Base-by-base conservation (phyloP, 2,797 vertebrate genomes). In the Halcyon leucocephala region DNA sequence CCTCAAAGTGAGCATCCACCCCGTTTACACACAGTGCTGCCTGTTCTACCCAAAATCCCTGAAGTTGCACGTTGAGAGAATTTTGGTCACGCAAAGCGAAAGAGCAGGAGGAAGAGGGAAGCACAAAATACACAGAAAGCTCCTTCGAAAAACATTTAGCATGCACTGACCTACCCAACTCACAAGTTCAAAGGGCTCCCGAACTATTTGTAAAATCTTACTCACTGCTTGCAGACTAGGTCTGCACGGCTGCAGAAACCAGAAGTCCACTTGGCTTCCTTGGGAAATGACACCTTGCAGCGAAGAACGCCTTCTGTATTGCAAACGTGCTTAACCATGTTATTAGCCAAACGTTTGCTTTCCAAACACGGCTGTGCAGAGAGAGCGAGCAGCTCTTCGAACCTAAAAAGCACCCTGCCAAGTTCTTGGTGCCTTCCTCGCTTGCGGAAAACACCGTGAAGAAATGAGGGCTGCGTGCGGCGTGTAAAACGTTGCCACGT, bases 341-440 rank as follows among this genome's bases (percentile, higher is more conserved):
- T 93, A 93, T 87, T 96, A 96, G 95, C 86, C 88, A 94, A 97
- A 96, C 77, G 91, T 97, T 96, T 97, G 82, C 95, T 96, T 94
- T 97, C 55, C 93, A 97, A 97, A 96, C 60, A 83, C 65, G 44
- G 7, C 85, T 85, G 33, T 60, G 78, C 37, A 94, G 79, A 92
- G 57, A 60, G 15, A 39, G 52, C 90, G 51, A 10, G 46, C 57
- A 69, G 82, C 52, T 90, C 96, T 94, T 91, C 95, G 89, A 90
- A 94, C 90, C 70, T 81, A 48, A 89, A 89, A 52, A 4, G 58
- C 31, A 67, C 6, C 10, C 42, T 64, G 94, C 95, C 93, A 97
- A 93, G 77, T 18, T 88, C 87, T 94, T 69, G 94, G 76, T 96
- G 83, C 48, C 82, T 93, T 93, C 16, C 0, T 17, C 83, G 77